Base-by-base conservation (phyloP, 2,797 vertebrate species). In the Sebastes cheni region DNA sequence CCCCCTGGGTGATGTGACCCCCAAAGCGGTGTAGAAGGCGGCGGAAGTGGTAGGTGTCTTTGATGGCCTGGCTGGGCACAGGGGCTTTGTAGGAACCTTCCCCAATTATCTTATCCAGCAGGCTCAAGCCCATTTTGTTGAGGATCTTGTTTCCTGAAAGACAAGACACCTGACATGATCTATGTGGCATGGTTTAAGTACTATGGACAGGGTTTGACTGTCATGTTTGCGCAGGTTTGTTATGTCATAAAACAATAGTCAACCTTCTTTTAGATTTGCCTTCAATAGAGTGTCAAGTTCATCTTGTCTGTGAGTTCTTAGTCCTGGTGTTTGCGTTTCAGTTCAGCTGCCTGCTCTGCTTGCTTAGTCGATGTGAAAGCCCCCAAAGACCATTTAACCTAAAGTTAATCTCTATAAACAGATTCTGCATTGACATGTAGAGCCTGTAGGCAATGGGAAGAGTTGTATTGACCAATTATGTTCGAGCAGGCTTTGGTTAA, bases 91-190 rank as follows among this genome's bases (percentile, higher is more conserved):
- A 96, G 4, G 32, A 20, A 16, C 77, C 86, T 3, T 32, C 36
- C 0, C 0, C 0, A 8, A 97, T 12, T 1, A 56, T 89, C 3
- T 4, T 4, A 6, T 36, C 77, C 80, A 95, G 50, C 39, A 97
- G 39, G n/a, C 92, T 95, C 76, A 97, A 77, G 8, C 97, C 96
- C 91, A 97, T 96, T 80, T 92, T 88, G 79, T 95, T 96, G 58
- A 97, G 89, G 70, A 97, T 93, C 34, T 86, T 62, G 76, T 97
- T 97, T 11, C 96, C 96, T 86, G 91, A 79, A 87, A 84, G 42
- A 82, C 13, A 84, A 67, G 13, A 79, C 18, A 64, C 5, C 3
- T 22, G 2, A 67, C 7, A 25, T 52, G 1, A 56, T 32, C 3
- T 30, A 16, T 66, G 12, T 56, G 39, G 7, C 1, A 13, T 6